Base-by-base conservation (phyloP, 2,888 invertebrate genomes). In the Prosapia bicincta region DNA sequence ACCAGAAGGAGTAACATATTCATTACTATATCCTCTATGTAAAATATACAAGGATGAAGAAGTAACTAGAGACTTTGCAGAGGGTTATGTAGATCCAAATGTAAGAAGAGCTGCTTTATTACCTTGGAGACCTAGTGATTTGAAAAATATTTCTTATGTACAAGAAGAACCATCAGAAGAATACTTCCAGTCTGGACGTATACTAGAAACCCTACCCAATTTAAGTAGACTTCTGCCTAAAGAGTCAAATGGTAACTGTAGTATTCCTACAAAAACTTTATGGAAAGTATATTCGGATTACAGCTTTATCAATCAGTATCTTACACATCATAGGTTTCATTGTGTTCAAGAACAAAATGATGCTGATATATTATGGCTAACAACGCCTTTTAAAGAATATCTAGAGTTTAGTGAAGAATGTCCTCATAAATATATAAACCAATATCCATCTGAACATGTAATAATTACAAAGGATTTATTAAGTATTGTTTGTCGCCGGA, bases 401-500 rank as follows among this genome's bases (percentile, higher is more conserved):
- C 88, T 89, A 83, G 90, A 89, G 72, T 84, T 95, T 0, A 89
- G 90, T 78, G 83, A 86, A 72, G 83, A 85, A 20, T 87, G 86
- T 7, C 93, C 94, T 0, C 85, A 88, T 65, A 92, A 90, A 82
- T 92, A 91, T 84, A 86, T 98, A 1, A 98, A 97, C 85, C 97
- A 98, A 85, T 98, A 97, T 85, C 97, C 97, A 0, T 94, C 90
- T 85, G 98, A 98, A 84, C 92, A 92, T 86, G 90, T 97, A 1
- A 83, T 97, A 9, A 97, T 97, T 3, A 90, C 95, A 9, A 98
- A 97, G 85, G 97, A 98, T 86, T 86, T 97, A 26, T 83, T 98
- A 28, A 90, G 93, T 72, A 87, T 93, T 79, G 87, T 92, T 0
- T 91, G 93, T 68, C 88, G 95, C 69, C 88, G 94, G 78, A 86